These are phyloP conservation scores for Aphidius colemani DNA, from an alignment of 2,888 invertebrate genomes.

Conservation along the genomic window DNA sequence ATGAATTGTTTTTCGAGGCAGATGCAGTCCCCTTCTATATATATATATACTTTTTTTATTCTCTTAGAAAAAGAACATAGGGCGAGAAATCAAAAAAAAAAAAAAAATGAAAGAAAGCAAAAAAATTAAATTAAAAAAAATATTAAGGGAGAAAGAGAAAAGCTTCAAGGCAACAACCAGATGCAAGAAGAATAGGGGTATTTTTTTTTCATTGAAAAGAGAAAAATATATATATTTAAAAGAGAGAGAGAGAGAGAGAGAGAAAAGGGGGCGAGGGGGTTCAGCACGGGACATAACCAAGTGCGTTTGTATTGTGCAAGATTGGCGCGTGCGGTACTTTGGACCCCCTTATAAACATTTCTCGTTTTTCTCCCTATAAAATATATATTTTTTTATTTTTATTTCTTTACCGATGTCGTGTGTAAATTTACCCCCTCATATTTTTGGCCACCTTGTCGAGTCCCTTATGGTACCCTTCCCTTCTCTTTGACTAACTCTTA, in stretches of 20 bases:
- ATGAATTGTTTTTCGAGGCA: too few relatives aligned
- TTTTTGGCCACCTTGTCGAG: conserved; percentile 15
- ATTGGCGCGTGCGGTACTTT: conserved; percentile 59
- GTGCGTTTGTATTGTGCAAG: conserved; percentile 57
- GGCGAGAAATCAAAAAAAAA: neutral
- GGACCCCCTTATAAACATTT: conserved; percentile 45
- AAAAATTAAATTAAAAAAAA: conserved; percentile 5
- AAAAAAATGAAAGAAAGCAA: neutral
- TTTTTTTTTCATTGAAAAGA: too few relatives aligned
- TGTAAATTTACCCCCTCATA: conserved; percentile 26
- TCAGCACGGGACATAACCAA: conserved; percentile 48
- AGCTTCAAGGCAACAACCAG: conserved; percentile 51
- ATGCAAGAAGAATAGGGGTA: conserved; percentile 43
- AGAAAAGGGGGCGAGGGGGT: conserved; percentile 37
- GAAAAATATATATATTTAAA: too few relatives aligned
- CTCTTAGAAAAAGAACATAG: too few relatives aligned
- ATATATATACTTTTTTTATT: too few relatives aligned
- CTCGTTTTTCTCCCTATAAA: conserved; percentile 31
- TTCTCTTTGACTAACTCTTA: conserved; percentile 11
- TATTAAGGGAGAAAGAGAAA: conserved; percentile 17
- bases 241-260: conserved; percentile 28
- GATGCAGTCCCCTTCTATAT: too few relatives aligned
- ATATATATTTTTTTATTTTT: conserved; percentile 20
- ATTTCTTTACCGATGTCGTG: conserved; percentile 34
- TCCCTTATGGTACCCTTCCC: conserved; percentile 28